Evolutionary conservation across 2,113 vertebrate species (phyloP).

Genomic region (Bambusicola thoracicus): DNA sequence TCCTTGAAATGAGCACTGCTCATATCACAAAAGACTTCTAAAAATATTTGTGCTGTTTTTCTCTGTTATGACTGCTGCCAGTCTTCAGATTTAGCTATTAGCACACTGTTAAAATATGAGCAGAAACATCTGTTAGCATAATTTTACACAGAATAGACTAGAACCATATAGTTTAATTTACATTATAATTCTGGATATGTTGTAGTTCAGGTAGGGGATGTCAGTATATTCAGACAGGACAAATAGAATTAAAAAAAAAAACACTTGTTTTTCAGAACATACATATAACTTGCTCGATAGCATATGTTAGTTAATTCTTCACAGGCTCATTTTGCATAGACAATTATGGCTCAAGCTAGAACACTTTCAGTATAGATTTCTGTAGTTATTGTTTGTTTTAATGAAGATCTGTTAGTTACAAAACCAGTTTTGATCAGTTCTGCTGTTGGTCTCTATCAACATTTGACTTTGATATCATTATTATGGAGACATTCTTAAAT

Average conservation of each 20-base stretch:
- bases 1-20: not conserved
- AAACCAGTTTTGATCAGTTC: not conserved
- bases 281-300: not conserved
- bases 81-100: not conserved
- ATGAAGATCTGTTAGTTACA: not conserved
- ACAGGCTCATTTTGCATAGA: not conserved
- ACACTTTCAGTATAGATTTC: not conserved
- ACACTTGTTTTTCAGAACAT: not conserved
- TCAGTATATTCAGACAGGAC: not conserved
- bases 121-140: not conserved
- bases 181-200: not conserved
- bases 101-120: not conserved
- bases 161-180: not conserved
- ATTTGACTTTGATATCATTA: not conserved
- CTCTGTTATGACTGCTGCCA: not conserved
- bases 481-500: not conserved
- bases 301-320: not conserved
- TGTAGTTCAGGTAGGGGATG: not conserved
- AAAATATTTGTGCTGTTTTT: not conserved
- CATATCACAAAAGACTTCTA: accelerated
- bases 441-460: not conserved
- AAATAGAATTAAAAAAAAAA: not conserved
- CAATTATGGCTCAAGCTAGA: not conserved
- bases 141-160: not conserved
- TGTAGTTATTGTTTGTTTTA: not conserved